These are phyloP conservation scores for Acipenser oxyrinchus DNA, from an alignment of 2,797 vertebrate genomes.

Conservation along the genomic window DNA sequence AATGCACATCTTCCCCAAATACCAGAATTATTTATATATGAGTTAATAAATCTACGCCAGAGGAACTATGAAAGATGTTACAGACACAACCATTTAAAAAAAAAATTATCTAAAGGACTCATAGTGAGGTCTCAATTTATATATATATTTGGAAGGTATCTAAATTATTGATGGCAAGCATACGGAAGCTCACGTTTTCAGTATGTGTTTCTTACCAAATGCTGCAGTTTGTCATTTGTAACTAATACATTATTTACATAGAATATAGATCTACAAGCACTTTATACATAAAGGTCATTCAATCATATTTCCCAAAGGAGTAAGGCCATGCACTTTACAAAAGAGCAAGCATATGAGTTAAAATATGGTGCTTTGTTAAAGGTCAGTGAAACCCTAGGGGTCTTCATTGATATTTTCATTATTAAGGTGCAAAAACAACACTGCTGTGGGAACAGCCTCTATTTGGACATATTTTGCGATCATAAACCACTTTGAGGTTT, in stretches of 20 bases:
- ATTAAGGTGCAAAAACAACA: slow-evolving; percentile 38
- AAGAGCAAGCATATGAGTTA: slow-evolving; percentile 54
- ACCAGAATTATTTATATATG: too few relatives aligned
- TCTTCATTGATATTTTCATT: slow-evolving; percentile 65
- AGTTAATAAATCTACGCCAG: too few relatives aligned
- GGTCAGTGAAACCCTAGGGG: slow-evolving; percentile 58
- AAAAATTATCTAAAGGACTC: too few relatives aligned
- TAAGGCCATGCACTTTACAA: slow-evolving; percentile 50
- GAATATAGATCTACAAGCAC: slow-evolving; percentile 49
- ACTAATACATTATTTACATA: slow-evolving; percentile 48
- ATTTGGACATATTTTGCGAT: not conserved
- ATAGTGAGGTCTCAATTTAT: too few relatives aligned
- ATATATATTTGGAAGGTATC: too few relatives aligned
- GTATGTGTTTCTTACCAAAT: too few relatives aligned
- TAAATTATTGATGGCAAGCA: too few relatives aligned
- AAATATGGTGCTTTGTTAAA: slow-evolving; percentile 55
- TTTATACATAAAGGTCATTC: slow-evolving; percentile 42
- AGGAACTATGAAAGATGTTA: too few relatives aligned
- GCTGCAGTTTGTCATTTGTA: too few relatives aligned
- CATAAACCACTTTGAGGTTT: slow-evolving; percentile 11
- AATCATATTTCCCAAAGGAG: slow-evolving; percentile 41
- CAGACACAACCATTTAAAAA: too few relatives aligned
- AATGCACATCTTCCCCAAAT: too few relatives aligned
- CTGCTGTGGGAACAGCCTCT: not conserved
- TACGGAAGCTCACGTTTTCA: too few relatives aligned